These are phyloP conservation scores for Hypomesus transpacificus DNA, from an alignment of 2,113 vertebrate species.

Conservation along the genomic window DNA sequence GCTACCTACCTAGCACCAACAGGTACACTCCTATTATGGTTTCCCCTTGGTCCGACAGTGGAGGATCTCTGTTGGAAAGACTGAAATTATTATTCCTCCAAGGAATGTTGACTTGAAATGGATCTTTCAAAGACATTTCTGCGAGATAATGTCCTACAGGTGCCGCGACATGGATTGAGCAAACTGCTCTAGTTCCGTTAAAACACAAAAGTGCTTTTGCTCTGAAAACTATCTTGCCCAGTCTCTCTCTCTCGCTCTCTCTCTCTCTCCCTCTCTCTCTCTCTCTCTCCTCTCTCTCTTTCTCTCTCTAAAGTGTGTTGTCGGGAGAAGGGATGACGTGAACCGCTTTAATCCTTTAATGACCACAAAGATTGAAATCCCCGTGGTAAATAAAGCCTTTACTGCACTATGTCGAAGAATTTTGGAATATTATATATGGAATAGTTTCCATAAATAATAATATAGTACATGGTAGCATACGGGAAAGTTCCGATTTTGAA, in stretches of 20 bases:
- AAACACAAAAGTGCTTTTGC: neutral
- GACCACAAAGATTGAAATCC: too few relatives aligned
- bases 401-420: too few relatives aligned
- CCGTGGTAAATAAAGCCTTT: too few relatives aligned
- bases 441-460: too few relatives aligned
- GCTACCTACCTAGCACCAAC: slow-evolving; percentile 57
- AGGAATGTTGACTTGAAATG: slow-evolving; percentile 55
- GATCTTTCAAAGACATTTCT: slow-evolving; percentile 63
- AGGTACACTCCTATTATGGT: slow-evolving; percentile 69
- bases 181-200: neutral
- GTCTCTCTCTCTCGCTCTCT: slow-evolving; percentile 1
- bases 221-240: slow-evolving; percentile 8
- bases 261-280: neutral
- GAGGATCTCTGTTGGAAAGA: slow-evolving; percentile 58
- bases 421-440: too few relatives aligned
- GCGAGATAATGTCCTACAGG: neutral
- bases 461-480: too few relatives aligned
- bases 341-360: too few relatives aligned
- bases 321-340: too few relatives aligned
- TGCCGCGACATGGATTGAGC: neutral
- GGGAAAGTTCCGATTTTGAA: too few relatives aligned
- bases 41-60: slow-evolving; percentile 66
- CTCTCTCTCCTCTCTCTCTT: neutral
- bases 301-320: neutral
- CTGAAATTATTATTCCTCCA: slow-evolving; percentile 70